phyloP scores from a whole-genome alignment of 2,888 invertebrate species.

The Hartigia nigra region DNA sequence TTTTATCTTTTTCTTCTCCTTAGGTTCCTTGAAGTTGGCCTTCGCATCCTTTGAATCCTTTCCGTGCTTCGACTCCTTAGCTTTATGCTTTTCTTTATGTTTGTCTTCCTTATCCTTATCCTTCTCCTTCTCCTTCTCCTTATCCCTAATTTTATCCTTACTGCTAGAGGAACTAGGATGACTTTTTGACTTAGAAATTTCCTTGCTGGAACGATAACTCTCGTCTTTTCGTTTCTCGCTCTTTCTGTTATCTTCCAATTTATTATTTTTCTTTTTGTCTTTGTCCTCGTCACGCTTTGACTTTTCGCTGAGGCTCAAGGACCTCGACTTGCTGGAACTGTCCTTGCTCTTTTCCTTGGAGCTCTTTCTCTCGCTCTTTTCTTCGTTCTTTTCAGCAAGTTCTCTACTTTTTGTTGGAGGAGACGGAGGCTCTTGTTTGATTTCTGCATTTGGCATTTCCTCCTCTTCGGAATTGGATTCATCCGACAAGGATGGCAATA shows the following conservation, averaged over 20 bases:
- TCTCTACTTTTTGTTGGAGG: conserved; percentile 18
- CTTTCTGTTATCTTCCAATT: conserved; percentile 46
- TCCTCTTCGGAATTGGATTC: conserved; percentile 29
- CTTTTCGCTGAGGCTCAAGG: conserved; percentile 6
- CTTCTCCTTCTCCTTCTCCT: conserved; percentile 45
- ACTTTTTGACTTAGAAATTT: conserved; percentile 46
- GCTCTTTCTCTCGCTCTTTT: conserved; percentile 22
- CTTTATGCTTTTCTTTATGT: conserved; percentile 23
- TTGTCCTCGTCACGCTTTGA: conserved; percentile 20
- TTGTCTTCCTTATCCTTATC: conserved; percentile 35
- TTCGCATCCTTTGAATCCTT: conserved; percentile 48
- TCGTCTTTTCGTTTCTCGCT: conserved; percentile 39
- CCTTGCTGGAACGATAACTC: conserved; percentile 41
- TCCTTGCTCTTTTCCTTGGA: conserved; percentile 30
- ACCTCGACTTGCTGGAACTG: conserved; percentile 26
- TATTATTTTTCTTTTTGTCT: conserved; percentile 39
- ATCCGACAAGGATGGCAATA: conserved; percentile 24
- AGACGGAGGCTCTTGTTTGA: conserved; percentile 21
- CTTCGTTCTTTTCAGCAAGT: conserved; percentile 17
- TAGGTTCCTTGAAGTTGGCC: conserved; percentile 32
- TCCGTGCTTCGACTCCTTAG: conserved; percentile 33
- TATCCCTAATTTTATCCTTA: conserved; percentile 46
- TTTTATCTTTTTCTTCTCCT: conserved; percentile 59
- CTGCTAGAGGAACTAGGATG: conserved; percentile 52
- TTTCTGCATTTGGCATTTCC: conserved; percentile 16